Base-by-base conservation (phyloP, 2,888 invertebrate species). In the Epinotia bilunana region DNA sequence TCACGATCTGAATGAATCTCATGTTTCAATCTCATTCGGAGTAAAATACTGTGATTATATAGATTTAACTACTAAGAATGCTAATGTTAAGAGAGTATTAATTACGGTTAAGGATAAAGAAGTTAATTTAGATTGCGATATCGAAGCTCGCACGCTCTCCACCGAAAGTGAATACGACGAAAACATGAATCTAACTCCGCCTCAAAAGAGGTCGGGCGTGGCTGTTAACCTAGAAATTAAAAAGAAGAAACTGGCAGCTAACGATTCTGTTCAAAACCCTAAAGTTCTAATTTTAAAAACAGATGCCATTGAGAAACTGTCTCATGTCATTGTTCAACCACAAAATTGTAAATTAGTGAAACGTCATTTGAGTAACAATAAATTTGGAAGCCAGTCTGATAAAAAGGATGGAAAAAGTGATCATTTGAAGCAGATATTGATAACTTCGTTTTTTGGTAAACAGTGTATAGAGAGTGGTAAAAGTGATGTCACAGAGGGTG, bases 261-360 rank as follows among this genome's bases (percentile, higher is more conserved):
- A 81, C 78, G 83, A 84, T 80, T 83, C 79, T 76, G 79, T 79
- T 84, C 88, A 89, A 84, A 85, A 88, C 83, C 80, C 86, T 81
- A 92, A 89, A 86, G 87, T 94, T 94, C 93, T 92, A 86, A 91
- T 91, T 93, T 93, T 93, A 85, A 94, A 93, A 76, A 90, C 91
- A 81, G 87, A 91, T 86, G 91, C 90, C 87, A 88, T 90, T 85
- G 89, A 90, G 82, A 91, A 90, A 85, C 86, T 92, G 81, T 88
- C 90, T 73, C 90, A 92, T 88, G 91, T 92, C 88, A 92, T 90
- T 86, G 87, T 92, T 80, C 92, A 93, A 82, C 92, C 92, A 89
- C 88, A 89, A 92, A 91, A 92, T 91, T 93, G 90, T 86, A 93
- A 89, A 90, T 87, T 90, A 83, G 86, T 91, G 81, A 92, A 92